Percentiles rank a stretch among this genome's conserved stretches.
Conservation (phyloP, 2,888 invertebrate species). For the Melanchra persicariae region DNA sequence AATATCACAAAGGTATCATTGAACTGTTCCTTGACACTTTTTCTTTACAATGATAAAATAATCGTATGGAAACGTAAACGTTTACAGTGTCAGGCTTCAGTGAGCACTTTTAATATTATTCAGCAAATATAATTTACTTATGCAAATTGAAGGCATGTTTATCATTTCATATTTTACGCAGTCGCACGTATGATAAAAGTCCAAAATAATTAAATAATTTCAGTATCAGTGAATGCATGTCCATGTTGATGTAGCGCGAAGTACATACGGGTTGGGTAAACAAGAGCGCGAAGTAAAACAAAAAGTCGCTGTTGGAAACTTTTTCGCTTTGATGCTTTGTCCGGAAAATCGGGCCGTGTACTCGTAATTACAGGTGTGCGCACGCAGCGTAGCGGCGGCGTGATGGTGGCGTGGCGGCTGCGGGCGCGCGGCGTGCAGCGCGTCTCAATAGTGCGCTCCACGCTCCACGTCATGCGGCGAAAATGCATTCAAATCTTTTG, state of each 20-base stretch:
- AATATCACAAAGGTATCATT: slow-evolving; percentile 33
- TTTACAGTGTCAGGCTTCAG: slow-evolving; percentile 45
- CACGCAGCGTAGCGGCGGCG: slow-evolving; percentile 47
- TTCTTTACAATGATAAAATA: slow-evolving; percentile 48
- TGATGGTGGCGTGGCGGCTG: slow-evolving; percentile 37
- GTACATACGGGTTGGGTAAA: slow-evolving; percentile 50
- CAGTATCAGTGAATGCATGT: slow-evolving; percentile 19
- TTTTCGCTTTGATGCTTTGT: slow-evolving; percentile 74
- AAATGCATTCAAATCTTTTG: slow-evolving; percentile 86
- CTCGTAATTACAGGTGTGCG: slow-evolving; percentile 72
- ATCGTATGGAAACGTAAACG: slow-evolving; percentile 50
- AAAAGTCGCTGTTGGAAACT: slow-evolving; percentile 66
- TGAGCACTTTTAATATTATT: slow-evolving; percentile 43
- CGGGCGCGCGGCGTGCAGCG: slow-evolving; percentile 16
- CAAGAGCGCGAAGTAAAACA: slow-evolving; percentile 49
- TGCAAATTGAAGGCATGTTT: slow-evolving; percentile 44
- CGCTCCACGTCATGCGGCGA: slow-evolving; percentile 73
- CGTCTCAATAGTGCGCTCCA: slow-evolving; percentile 63
- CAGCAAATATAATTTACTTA: slow-evolving; percentile 50
- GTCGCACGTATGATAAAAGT: slow-evolving; percentile 26
- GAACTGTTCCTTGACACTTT: slow-evolving; percentile 58
- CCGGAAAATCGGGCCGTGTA: slow-evolving; percentile 69
- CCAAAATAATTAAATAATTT: slow-evolving; percentile 40
- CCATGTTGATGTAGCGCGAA: slow-evolving; percentile 25
- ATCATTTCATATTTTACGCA: slow-evolving; percentile 38